These are phyloP conservation scores for Danio jaintianensis DNA, from an alignment of 2,797 vertebrate species.

Conservation along the genomic window DNA sequence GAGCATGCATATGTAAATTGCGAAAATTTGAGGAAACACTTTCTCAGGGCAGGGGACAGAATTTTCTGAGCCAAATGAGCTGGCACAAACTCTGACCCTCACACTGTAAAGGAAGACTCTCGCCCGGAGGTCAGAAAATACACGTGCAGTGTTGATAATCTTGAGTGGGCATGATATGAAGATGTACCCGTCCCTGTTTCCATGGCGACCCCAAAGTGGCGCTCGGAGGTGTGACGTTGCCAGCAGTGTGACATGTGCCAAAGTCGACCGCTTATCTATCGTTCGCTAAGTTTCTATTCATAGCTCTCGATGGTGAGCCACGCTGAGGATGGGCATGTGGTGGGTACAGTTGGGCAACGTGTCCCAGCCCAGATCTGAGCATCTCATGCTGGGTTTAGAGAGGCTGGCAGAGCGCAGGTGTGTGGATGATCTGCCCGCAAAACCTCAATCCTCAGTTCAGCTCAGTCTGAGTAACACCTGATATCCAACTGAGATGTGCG, in stretches of 20 bases:
- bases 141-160: constrained; percentile 46
- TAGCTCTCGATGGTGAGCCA: constrained; percentile 57
- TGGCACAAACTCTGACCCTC: neutral
- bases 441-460: constrained; percentile 23
- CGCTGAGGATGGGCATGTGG: constrained; percentile 56
- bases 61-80: neutral
- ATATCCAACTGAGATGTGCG: neutral
- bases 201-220: constrained; percentile 79
- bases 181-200: constrained; percentile 77
- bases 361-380: constrained; percentile 17
- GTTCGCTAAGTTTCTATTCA: constrained; percentile 59
- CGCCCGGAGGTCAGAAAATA: neutral
- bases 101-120: neutral
- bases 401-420: constrained; percentile 48
- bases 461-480: constrained; percentile 45
- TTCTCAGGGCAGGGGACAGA: neutral
- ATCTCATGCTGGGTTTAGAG: constrained; percentile 26
- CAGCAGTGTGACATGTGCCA: constrained; percentile 73
- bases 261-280: constrained; percentile 50
- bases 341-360: constrained; percentile 49
- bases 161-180: constrained; percentile 37
- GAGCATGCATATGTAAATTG: neutral
- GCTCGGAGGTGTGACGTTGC: constrained; percentile 74
- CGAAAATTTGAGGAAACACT: neutral
- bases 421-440: constrained; percentile 6